These are phyloP conservation scores for Oppia nitens DNA, from an alignment of 1,140 invertebrate genomes.

Conservation along the genomic window DNA sequence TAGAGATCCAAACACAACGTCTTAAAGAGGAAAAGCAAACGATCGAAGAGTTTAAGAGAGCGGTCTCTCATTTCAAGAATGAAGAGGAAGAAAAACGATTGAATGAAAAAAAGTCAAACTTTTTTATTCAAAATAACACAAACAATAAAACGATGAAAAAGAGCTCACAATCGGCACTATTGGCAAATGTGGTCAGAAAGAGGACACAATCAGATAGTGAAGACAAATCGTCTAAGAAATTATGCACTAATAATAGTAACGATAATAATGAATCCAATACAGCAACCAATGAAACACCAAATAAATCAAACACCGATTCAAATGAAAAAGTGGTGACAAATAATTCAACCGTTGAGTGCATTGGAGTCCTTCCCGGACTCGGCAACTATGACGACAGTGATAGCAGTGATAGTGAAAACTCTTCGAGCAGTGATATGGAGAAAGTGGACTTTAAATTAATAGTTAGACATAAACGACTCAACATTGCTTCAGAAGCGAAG, in stretches of 20 bases:
- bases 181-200: conserved; percentile 3
- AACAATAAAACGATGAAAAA: background rate
- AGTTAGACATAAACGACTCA: background rate
- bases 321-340: background rate
- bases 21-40: conserved; percentile 57
- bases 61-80: conserved; percentile 57
- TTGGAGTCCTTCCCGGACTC: conserved; percentile 19
- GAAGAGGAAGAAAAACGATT: conserved; percentile 20
- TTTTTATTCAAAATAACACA: background rate
- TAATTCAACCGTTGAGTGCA: conserved; percentile 13
- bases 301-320: background rate
- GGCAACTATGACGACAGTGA: conserved; percentile 18
- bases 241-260: background rate
- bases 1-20: conserved; percentile 61
- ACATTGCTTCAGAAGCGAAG: too few relatives aligned
- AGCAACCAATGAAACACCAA: background rate
- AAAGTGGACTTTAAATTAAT: conserved; percentile 6
- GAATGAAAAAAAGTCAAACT: conserved; percentile 14
- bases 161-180: conserved; percentile 4
- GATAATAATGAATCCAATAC: background rate
- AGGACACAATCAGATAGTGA: conserved; percentile 4
- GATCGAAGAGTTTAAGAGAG: conserved; percentile 58
- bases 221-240: background rate
- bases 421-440: conserved; percentile 14
- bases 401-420: conserved; percentile 15